Evolutionary conservation across 2,797 vertebrate species (phyloP).

Genomic region (Scyliorhinus canicula): DNA sequence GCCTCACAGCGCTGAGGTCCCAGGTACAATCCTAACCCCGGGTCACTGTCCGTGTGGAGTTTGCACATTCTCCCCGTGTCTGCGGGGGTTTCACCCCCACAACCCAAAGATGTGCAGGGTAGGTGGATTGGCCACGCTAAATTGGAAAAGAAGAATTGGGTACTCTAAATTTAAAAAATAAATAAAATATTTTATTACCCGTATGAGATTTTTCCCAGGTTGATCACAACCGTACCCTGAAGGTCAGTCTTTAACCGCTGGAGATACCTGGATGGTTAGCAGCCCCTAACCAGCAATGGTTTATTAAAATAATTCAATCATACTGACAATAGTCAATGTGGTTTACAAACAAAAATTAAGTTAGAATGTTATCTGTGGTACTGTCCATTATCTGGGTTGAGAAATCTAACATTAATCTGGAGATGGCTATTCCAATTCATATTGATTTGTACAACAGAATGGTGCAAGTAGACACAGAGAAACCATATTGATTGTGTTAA

Average conservation of each 20-base stretch:
- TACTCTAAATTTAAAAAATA: too few species aligned
- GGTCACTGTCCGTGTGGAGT: too few species aligned
- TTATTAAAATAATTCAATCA: neutral
- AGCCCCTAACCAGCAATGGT: neutral
- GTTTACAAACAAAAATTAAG: neutral
- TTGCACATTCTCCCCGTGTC: too few species aligned
- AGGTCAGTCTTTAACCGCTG: neutral
- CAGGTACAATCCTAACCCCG: too few species aligned
- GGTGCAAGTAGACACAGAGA: neutral
- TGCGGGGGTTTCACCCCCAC: too few species aligned
- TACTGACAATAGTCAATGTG: neutral
- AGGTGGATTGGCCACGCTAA: too few species aligned
- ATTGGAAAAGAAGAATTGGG: too few species aligned
- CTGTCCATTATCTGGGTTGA: neutral
- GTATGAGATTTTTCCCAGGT: neutral
- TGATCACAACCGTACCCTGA: too few species aligned
- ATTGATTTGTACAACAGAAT: neutral
- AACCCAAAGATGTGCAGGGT: too few species aligned
- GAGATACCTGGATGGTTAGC: neutral
- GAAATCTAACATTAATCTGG: neutral
- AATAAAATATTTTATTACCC: too few species aligned
- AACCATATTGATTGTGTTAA: neutral
- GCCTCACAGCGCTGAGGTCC: too few species aligned
- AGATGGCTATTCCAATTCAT: neutral
- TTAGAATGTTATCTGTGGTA: neutral